A percentile compares a stretch with the other conserved stretches of the same genome.
phyloP scores from a whole-genome alignment of 2,797 vertebrate species.

The Rhabdomys pumilio region DNA sequence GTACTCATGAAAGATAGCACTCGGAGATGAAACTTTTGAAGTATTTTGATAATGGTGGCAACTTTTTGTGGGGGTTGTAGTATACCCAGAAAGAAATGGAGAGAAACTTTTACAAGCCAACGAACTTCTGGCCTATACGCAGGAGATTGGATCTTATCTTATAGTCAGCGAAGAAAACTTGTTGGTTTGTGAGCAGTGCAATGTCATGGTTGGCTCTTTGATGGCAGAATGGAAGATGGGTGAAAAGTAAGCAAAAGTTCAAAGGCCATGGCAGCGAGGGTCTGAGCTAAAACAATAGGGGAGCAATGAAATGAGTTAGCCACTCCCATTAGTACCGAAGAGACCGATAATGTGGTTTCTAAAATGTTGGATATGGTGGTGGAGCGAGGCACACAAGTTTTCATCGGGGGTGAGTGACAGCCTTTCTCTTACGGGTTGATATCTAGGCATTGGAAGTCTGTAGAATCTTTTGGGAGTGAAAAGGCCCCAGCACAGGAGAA shows the following conservation, averaged over 20 bases:
- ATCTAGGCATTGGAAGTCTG: background rate
- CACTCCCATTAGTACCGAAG: background rate
- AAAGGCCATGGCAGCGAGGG: background rate
- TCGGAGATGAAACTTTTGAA: background rate
- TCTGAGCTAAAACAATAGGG: background rate
- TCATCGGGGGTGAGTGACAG: background rate
- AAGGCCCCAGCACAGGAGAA: background rate
- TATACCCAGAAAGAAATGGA: background rate
- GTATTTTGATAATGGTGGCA: background rate
- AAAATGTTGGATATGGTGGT: background rate
- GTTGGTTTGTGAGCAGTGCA: background rate
- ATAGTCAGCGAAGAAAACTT: background rate
- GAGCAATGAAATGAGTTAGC: background rate
- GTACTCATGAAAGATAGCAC: background rate
- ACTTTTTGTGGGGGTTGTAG: background rate
- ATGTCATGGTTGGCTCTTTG: background rate
- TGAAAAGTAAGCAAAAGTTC: background rate
- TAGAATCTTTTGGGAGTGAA: background rate
- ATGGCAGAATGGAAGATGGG: background rate
- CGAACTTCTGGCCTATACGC: background rate
- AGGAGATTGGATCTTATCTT: background rate
- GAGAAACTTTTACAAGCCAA: conserved; percentile 13
- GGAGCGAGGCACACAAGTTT: background rate
- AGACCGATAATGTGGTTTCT: background rate
- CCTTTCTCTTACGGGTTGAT: background rate